phyloP scores from a whole-genome alignment of 2,797 vertebrate species.

The Nothura maculosa region DNA sequence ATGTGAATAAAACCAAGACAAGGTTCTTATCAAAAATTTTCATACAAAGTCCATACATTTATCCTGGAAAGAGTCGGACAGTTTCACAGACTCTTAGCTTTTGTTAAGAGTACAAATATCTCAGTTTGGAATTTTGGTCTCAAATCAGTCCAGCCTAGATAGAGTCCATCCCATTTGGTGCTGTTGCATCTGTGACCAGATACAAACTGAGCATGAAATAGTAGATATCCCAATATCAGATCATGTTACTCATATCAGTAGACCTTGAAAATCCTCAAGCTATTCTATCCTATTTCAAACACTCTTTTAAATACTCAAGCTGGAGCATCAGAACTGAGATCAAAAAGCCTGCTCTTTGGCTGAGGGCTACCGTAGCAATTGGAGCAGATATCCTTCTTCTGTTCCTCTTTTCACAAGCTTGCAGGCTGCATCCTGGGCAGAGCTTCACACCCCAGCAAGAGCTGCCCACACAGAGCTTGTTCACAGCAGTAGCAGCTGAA shows the following conservation, averaged over 20 bases:
- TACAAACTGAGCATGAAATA: background rate
- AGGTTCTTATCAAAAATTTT: background rate
- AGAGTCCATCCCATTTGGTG: background rate
- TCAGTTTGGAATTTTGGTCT: background rate
- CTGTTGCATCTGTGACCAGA: background rate
- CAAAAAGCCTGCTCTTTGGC: background rate
- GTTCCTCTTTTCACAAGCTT: background rate
- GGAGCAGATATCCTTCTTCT: background rate
- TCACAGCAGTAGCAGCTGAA: background rate
- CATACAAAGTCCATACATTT: rapidly evolving
- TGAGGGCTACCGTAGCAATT: background rate
- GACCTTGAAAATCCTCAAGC: rapidly evolving
- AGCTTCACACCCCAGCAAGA: too few relatives aligned
- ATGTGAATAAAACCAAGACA: background rate
- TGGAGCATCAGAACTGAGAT: background rate
- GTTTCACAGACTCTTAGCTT: background rate
- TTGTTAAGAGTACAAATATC: background rate
- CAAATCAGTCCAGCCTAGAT: background rate
- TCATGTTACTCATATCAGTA: background rate
- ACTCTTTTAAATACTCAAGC: background rate
- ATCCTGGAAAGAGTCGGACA: background rate
- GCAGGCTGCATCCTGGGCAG: too few relatives aligned
- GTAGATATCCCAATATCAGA: rapidly evolving
- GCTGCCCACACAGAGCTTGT: background rate
- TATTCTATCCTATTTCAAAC: background rate